Evolutionary conservation across 2,113 vertebrate genomes (phyloP).

Genomic region (Arvicanthis niloticus): DNA sequence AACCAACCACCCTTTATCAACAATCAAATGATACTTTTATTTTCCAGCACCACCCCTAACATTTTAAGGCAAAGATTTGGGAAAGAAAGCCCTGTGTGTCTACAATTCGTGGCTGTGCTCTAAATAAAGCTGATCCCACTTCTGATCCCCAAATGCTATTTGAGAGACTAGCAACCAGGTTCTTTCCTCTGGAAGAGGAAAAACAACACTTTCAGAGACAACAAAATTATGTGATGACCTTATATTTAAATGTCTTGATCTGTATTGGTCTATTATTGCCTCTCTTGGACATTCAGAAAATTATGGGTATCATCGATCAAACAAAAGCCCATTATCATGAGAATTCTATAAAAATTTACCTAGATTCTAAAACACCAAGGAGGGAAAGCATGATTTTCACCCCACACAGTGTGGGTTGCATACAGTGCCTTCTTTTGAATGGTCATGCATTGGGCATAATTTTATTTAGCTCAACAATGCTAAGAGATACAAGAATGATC

Average conservation of each 20-base stretch:
- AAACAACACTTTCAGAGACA: background rate
- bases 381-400: background rate
- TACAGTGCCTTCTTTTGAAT: background rate
- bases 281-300: background rate
- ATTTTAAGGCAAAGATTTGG: background rate
- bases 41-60: background rate
- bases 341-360: background rate
- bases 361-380: background rate
- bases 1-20: background rate
- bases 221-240: background rate
- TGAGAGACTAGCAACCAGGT: background rate
- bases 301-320: background rate
- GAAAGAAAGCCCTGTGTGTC: background rate
- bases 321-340: background rate
- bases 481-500: background rate
- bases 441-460: background rate
- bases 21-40: background rate
- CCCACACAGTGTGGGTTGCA: background rate
- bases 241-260: background rate
- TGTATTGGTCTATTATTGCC: background rate
- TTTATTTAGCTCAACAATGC: background rate
- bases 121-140: background rate
- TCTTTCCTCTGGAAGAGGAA: background rate
- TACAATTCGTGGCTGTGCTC: too few relatives aligned
- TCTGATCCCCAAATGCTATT: background rate